These are phyloP conservation scores for Synanthedon andrenaeformis DNA, from an alignment of 2,888 invertebrate species.

Conservation along the genomic window DNA sequence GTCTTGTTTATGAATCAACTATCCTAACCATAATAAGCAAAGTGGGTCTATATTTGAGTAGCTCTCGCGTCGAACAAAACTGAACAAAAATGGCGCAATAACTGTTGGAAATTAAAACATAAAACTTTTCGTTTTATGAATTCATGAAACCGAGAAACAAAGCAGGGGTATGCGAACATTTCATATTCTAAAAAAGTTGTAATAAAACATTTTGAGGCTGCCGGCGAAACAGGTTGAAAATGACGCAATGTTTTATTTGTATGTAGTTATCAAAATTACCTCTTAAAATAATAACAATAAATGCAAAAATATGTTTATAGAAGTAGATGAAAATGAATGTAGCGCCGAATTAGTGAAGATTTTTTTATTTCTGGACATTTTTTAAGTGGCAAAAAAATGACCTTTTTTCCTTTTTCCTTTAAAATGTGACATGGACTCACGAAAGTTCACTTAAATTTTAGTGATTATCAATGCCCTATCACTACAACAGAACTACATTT, in stretches of 20 bases:
- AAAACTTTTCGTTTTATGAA: conserved; percentile 37
- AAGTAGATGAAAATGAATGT: too few relatives aligned
- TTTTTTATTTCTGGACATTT: too few relatives aligned
- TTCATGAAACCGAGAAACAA: conserved; percentile 43
- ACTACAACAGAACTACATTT: too few relatives aligned
- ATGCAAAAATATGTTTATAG: too few relatives aligned
- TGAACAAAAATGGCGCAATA: conserved; percentile 21
- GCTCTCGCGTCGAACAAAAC: background rate
- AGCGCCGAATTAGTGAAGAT: too few relatives aligned
- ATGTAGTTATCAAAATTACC: conserved; percentile 5
- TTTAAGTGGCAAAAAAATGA: too few relatives aligned
- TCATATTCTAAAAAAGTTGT: conserved; percentile 47
- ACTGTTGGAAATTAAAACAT: conserved; percentile 29
- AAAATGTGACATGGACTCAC: too few relatives aligned
- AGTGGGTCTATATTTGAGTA: background rate
- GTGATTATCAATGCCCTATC: too few relatives aligned
- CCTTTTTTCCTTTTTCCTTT: too few relatives aligned
- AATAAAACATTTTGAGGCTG: conserved; percentile 49
- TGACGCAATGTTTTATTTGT: too few relatives aligned
- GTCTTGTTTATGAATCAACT: background rate
- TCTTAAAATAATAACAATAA: too few relatives aligned
- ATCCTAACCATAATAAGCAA: background rate
- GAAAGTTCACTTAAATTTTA: too few relatives aligned
- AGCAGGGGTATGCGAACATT: conserved; percentile 42
- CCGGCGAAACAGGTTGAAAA: conserved; percentile 13